Base-by-base conservation (phyloP, 2,888 invertebrate species). In the Yponomeuta sedellus region DNA sequence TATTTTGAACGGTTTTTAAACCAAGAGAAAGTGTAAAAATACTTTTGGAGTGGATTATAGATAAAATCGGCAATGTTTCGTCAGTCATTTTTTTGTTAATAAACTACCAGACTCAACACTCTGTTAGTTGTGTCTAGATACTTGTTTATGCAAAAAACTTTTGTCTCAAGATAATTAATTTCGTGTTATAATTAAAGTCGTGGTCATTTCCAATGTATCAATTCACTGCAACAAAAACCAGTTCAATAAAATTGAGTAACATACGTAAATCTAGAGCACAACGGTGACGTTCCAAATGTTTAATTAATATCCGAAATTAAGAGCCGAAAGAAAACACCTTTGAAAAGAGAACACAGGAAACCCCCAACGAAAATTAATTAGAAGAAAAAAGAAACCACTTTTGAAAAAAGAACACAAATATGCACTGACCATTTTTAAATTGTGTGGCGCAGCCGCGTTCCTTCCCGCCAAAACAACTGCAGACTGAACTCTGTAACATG, bases 371-470 rank as follows among this genome's bases (percentile, higher is more conserved):
- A 19, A n/a, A 11, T 58, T 58, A n/a, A 1, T 8, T 58, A 22
- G 19, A 20, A 22, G n/a, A 58, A 58, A 58, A 10, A 20, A n/a
- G 19, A 20, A 19, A 19, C n/a, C 58, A 58, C n/a, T 10, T 58
- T 34, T 34, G 19, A 58, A 58, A 58, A 20, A 58, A 58, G n/a
- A 58, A 58, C 58, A 20, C 58, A 19, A 58, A 19, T n/a, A 70
- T 66, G 57, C 74, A 89, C 90, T 89, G 85, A 89, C 90, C 90
- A 89, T 90, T 77, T 70, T 82, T 8, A n/a, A 10, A 12, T 11
- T 44, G 12, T n/a, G 44, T 22, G 20, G 16, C 40, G 59, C 28
- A 20, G 20, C 64, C 64, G 63, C 64, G 44, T 56, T 61, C 44
- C 58, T n/a, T 34, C 20, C 61, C 75, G 76, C 81, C 81, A 78